A percentile compares a stretch with the other conserved stretches of the same genome.
Evolutionary conservation across 2,888 invertebrate species (phyloP).

Genomic region (Zele albiditarsus): DNA sequence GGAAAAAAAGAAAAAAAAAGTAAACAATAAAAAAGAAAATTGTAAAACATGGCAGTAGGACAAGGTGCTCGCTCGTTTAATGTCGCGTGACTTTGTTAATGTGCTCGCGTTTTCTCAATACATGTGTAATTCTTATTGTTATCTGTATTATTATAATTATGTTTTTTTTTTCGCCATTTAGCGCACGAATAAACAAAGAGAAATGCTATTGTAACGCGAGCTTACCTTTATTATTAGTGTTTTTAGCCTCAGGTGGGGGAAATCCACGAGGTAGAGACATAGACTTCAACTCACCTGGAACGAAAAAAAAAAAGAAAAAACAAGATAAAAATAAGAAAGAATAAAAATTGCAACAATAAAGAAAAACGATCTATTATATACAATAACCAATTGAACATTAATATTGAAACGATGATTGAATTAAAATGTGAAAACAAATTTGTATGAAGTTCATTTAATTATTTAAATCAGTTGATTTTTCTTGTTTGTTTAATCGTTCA

Average conservation of each 20-base stretch:
- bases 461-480: too few species aligned
- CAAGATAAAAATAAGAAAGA: not conserved
- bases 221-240: conserved; percentile 63
- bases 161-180: not conserved
- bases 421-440: too few species aligned
- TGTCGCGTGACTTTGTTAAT: conserved; percentile 5
- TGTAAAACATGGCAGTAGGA: not conserved
- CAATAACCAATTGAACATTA: too few species aligned
- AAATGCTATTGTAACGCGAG: conserved; percentile 9
- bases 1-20: too few species aligned
- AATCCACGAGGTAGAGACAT: conserved; percentile 72
- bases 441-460: too few species aligned
- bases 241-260: conserved; percentile 58
- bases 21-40: not conserved
- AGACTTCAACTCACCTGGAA: conserved; percentile 78
- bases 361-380: too few species aligned
- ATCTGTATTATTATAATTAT: too few species aligned
- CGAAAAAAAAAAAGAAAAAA: conserved; percentile 65
- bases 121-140: not conserved
- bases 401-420: too few species aligned
- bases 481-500: too few species aligned
- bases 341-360: not conserved
- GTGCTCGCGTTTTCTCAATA: not conserved
- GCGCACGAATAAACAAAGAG: conserved; percentile 11
- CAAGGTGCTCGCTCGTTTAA: not conserved